These are phyloP conservation scores for Dasypolia templi DNA, from an alignment of 2,888 invertebrate species.

Conservation along the genomic window DNA sequence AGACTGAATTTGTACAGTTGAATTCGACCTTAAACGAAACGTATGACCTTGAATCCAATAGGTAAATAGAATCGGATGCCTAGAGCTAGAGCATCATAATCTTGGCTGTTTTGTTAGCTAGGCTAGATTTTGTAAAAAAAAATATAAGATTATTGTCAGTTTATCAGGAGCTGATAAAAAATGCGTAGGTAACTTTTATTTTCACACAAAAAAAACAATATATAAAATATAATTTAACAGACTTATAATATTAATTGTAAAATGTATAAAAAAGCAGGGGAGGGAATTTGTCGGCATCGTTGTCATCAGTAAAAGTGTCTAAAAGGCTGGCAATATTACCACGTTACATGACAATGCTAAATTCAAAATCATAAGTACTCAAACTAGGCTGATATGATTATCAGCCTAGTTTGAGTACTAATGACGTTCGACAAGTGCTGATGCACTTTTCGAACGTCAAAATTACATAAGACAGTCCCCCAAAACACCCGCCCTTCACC, in stretches of 20 bases:
- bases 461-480: not conserved
- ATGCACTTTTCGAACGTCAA: not conserved
- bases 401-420: too few species aligned
- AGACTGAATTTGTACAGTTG: constrained; percentile 7
- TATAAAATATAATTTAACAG: not conserved
- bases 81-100: not conserved
- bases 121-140: not conserved
- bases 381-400: not conserved
- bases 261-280: not conserved
- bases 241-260: not conserved
- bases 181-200: not conserved
- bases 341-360: not conserved
- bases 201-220: not conserved
- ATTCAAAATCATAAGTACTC: not conserved
- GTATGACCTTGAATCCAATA: not conserved
- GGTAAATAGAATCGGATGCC: not conserved
- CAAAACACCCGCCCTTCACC: not conserved
- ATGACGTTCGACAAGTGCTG: too few species aligned
- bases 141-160: not conserved
- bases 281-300: not conserved
- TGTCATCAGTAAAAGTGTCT: not conserved
- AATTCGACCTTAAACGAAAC: constrained; percentile 22
- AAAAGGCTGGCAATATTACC: not conserved
- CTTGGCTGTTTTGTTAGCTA: too few species aligned
- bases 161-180: too few species aligned